Evolutionary conservation across 2,113 vertebrate species (phyloP).

Genomic region (Tursiops truncatus): DNA sequence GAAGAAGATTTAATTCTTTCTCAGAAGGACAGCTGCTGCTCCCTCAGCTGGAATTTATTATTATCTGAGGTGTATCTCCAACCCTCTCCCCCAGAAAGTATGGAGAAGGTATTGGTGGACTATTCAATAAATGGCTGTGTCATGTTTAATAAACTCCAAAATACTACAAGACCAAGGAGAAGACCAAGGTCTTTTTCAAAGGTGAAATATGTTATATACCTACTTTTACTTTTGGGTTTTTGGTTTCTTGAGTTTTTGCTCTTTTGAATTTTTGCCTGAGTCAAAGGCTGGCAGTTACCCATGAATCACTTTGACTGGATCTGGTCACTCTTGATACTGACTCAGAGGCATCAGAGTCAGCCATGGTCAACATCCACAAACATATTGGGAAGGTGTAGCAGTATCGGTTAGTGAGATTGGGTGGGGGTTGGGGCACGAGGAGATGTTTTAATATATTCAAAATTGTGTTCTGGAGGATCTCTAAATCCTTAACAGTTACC

Average conservation of each 20-base stretch:
- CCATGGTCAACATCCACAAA: not conserved
- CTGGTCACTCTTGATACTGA: not conserved
- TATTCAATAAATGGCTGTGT: not conserved
- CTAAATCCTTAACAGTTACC: not conserved
- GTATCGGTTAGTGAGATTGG: not conserved
- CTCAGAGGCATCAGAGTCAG: not conserved
- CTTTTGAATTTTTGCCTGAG: constrained; percentile 29
- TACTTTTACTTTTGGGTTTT: not conserved
- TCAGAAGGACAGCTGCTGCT: not conserved
- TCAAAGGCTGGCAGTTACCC: not conserved
- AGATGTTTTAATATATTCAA: not conserved
- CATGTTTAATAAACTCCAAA: not conserved
- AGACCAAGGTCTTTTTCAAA: constrained; percentile 17
- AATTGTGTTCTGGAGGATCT: not conserved
- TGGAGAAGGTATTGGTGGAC: not conserved
- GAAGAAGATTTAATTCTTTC: not conserved
- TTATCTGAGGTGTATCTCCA: not conserved
- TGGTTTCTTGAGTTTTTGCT: constrained; percentile 22
- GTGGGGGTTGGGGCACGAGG: not conserved
- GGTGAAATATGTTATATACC: not conserved
- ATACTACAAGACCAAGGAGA: not conserved
- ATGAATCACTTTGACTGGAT: not conserved
- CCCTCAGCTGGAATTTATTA: not conserved
- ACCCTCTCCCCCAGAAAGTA: not conserved
- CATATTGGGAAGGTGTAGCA: not conserved